Percentiles rank a stretch among this genome's conserved stretches.
Conservation (phyloP, 2,113 vertebrate genomes). For the Oreochromis aureus region DNA sequence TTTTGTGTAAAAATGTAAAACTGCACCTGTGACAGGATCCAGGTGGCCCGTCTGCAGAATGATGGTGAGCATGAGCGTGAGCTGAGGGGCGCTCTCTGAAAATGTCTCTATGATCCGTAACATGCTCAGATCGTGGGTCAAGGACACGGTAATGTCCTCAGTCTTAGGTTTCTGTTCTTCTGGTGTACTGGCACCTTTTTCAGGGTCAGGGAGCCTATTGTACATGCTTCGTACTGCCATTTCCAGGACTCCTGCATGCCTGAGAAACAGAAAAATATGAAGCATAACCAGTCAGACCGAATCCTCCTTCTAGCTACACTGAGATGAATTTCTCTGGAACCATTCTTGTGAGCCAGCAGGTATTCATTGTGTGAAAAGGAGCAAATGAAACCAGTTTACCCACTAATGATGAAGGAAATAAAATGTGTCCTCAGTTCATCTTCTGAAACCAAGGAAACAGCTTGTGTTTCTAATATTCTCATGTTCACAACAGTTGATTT, state of each 20-base stretch:
- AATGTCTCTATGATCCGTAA: conserved; percentile 80
- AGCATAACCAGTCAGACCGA: background rate
- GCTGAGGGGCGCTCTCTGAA: conserved; percentile 69
- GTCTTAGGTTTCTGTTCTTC: rapidly evolving
- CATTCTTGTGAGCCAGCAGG: background rate
- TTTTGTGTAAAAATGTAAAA: background rate
- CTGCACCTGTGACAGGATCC: background rate
- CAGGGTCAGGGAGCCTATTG: rapidly evolving
- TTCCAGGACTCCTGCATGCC: conserved; percentile 45
- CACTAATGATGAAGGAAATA: background rate
- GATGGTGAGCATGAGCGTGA: conserved; percentile 74
- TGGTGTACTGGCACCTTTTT: background rate
- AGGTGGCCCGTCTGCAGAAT: background rate
- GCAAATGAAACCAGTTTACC: background rate
- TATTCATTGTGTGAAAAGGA: background rate
- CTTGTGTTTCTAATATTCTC: rapidly evolving
- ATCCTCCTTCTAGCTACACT: background rate
- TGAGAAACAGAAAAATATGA: background rate
- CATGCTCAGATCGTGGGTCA: conserved; percentile 83
- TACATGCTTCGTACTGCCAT: background rate
- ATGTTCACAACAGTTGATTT: rapidly evolving
- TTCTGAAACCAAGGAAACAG: background rate
- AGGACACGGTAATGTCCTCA: conserved; percentile 36
- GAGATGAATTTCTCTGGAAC: background rate
- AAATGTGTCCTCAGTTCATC: background rate